These are phyloP conservation scores for Bufo bufo DNA, from an alignment of 2,113 vertebrate genomes.

Conservation along the genomic window DNA sequence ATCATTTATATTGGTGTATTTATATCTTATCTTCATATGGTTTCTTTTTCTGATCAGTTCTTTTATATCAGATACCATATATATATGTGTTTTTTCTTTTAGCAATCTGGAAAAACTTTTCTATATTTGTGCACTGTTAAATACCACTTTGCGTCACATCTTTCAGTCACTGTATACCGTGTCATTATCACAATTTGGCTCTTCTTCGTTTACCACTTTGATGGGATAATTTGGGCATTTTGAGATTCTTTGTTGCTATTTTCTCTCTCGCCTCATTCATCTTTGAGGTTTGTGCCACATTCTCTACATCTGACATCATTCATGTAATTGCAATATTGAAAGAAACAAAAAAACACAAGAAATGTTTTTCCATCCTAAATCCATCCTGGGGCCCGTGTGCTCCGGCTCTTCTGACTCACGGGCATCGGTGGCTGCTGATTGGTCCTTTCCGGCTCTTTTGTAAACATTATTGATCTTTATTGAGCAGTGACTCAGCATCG, in stretches of 20 bases:
- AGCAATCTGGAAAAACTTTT: too few species aligned
- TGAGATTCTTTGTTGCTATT: background rate
- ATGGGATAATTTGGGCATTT: background rate
- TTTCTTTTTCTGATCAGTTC: too few species aligned
- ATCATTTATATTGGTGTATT: too few species aligned
- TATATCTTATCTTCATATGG: too few species aligned
- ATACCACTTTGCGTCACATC: background rate
- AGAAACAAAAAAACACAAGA: background rate
- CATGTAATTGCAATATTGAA: background rate
- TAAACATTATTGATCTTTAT: background rate
- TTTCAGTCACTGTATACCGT: background rate
- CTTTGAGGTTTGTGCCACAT: background rate
- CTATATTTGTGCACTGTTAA: background rate
- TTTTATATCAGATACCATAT: too few species aligned
- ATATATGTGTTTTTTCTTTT: too few species aligned
- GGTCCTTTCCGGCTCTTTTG: background rate
- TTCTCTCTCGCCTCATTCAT: too few species aligned
- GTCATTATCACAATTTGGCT: background rate
- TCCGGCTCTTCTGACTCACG: too few species aligned
- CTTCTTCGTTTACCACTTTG: background rate
- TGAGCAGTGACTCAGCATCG: background rate
- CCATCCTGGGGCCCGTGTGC: background rate
- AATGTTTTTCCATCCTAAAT: background rate
- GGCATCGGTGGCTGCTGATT: background rate
- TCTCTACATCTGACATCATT: background rate